These are phyloP conservation scores for Stichodactyla mertensii DNA, from an alignment of 64 coral and sea anemone genomes.

Conservation along the genomic window DNA sequence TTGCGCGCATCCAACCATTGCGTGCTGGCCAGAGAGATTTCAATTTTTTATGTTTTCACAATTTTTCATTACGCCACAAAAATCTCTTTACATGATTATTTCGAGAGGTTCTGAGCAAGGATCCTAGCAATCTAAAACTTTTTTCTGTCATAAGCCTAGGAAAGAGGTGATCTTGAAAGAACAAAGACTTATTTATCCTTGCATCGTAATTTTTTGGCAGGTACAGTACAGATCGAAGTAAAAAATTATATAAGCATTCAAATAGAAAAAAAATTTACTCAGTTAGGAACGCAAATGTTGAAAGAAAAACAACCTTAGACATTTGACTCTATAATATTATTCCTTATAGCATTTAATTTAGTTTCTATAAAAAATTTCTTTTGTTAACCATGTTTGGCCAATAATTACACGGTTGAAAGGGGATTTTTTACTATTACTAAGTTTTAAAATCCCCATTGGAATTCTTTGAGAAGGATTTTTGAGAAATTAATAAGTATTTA, in stretches of 20 bases:
- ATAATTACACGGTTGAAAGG: conserved; percentile 3
- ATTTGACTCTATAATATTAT: background rate
- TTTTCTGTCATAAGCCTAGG: background rate
- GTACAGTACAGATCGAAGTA: background rate
- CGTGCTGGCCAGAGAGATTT: background rate
- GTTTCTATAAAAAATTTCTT: conserved; percentile 16
- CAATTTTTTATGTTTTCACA: conserved; percentile 20
- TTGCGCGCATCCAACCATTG: background rate
- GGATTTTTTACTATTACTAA: background rate
- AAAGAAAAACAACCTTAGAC: background rate
- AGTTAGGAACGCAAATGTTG: background rate
- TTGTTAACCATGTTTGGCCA: background rate
- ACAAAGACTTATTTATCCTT: background rate
- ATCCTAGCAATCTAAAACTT: background rate
- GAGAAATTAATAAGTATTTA: background rate
- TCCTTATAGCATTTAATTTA: conserved; percentile 7
- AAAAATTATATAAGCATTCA: background rate
- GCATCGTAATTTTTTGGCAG: background rate
- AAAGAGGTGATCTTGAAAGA: background rate
- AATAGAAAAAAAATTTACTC: background rate
- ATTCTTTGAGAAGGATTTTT: background rate
- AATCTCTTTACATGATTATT: background rate
- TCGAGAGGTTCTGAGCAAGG: background rate
- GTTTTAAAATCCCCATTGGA: background rate
- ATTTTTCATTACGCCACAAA: conserved; percentile 14